phyloP scores from a whole-genome alignment of 1,140 invertebrate genomes.

The Drosophila kurseongensis region DNA sequence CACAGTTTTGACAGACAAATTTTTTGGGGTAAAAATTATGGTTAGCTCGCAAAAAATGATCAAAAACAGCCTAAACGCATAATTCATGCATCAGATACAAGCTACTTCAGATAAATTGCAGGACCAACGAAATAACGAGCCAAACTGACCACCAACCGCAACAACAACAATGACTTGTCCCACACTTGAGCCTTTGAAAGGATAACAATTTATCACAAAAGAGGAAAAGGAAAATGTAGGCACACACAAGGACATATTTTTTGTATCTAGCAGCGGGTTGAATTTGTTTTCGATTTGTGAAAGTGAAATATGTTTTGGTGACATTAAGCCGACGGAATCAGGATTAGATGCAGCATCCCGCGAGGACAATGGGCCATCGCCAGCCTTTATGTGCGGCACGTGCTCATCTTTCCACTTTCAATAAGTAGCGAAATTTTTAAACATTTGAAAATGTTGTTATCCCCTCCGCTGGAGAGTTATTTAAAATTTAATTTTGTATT shows the following conservation, averaged over 20 bases:
- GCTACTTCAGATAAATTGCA: slow-evolving; percentile 69
- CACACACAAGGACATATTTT: slow-evolving; percentile 32
- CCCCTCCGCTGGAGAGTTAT: slow-evolving; percentile 33
- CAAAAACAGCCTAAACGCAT: slow-evolving; percentile 81
- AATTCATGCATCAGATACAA: slow-evolving; percentile 80
- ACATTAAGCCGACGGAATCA: slow-evolving; percentile 77
- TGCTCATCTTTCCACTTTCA: slow-evolving; percentile 60
- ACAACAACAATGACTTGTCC: slow-evolving; percentile 33
- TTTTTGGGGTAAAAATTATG: slow-evolving; percentile 26
- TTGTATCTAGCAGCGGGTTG: slow-evolving; percentile 57
- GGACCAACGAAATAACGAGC: slow-evolving; percentile 37
- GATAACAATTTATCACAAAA: slow-evolving; percentile 66
- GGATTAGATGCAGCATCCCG: slow-evolving; percentile 73
- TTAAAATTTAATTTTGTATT: slow-evolving; percentile 70
- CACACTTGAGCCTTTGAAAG: slow-evolving; percentile 68
- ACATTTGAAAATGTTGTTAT: slow-evolving; percentile 81
- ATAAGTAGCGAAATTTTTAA: slow-evolving; percentile 75
- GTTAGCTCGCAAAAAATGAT: slow-evolving; percentile 60
- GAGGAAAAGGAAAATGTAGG: slow-evolving; percentile 10
- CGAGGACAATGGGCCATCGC: slow-evolving; percentile 50
- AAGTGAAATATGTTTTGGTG: slow-evolving; percentile 83
- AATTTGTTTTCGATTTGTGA: slow-evolving; percentile 78
- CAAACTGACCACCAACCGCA: slow-evolving; percentile 33
- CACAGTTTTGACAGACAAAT: slow-evolving; percentile 32
- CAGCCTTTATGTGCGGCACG: slow-evolving; percentile 68